Conservation (phyloP, 2,888 invertebrate species). For the Didymodactylos carnosus region DNA sequence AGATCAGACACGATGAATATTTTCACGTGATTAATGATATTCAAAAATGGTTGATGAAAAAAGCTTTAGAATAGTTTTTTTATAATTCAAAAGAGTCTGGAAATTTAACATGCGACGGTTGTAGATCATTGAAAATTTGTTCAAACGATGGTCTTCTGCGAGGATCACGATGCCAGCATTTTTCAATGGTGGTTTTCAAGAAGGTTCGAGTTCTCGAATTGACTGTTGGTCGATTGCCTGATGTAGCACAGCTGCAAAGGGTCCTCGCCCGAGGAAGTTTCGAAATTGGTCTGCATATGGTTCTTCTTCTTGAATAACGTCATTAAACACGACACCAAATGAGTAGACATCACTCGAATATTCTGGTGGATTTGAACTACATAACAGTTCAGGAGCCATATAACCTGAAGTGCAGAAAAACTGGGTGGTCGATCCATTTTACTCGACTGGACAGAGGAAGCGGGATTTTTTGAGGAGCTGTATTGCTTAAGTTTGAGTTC, state of each 20-base stretch:
- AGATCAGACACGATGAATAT: too few species aligned
- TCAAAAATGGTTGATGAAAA: too few species aligned
- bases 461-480: too few species aligned
- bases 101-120: background rate
- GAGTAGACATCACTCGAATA: constrained; percentile 3
- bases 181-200: background rate
- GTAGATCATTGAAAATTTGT: background rate
- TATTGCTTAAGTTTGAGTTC: too few species aligned
- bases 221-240: constrained; percentile 3
- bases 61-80: too few species aligned
- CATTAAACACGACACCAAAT: constrained; percentile 10
- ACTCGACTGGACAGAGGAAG: too few species aligned
- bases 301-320: constrained; percentile 10
- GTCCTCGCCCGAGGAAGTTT: constrained; percentile 4
- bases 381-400: constrained; percentile 10
- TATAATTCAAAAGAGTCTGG: background rate
- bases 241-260: constrained; percentile 5
- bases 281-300: constrained; percentile 2
- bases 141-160: background rate
- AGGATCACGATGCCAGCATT: background rate
- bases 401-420: too few species aligned
- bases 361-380: background rate
- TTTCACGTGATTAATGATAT: too few species aligned
- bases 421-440: too few species aligned
- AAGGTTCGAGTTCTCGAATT: background rate